Evolutionary conservation across 2,113 vertebrate species (phyloP), one percentile per base, ranked within the genome.

Genomic region (Scortum barcoo): DNA sequence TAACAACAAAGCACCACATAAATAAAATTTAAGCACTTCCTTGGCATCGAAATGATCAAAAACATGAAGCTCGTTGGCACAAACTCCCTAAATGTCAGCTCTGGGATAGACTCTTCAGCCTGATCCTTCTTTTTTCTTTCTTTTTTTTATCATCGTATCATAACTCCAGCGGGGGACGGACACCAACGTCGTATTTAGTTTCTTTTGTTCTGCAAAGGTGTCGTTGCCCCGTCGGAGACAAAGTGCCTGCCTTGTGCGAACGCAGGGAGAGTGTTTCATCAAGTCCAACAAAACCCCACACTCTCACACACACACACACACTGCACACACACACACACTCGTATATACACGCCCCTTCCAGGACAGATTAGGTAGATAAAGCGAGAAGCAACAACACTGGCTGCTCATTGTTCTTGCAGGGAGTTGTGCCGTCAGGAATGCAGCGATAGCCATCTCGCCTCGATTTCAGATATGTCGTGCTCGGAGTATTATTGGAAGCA

Each of bases 161-260:
- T 78, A 86, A 62, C 85, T 77, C 50, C 33, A 71, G 44, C 70
- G 50, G 62, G 53, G 77, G 72, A 60, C 74, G 5, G 28, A 76
- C 22, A 72, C 83, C 85, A 78, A 51, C 53, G 62, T 76, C 76
- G 28, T 79, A 58, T 93, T 88, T 40, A 24, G 81, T 86, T 88
- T 88, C 85, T 81, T 90, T 93, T 93, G 89, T 93, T 88, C 78
- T 51, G 60, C 17, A 46, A 66, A 87, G 90, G 89, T 92, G 89
- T 86, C 63, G 67, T 72, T 57, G 76, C 82, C 71, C 50, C 38
- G 72, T 11, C 42, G 19, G n/a, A 92, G 80, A 94, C 91, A 90
- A 90, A 89, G 87, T 89, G 80, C 72, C 84, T 91, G n/a, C n/a
- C n/a, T 93, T 91, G 88, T 94, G 70, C 80, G 68, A 72, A 40